Evolutionary conservation across 2,797 vertebrate genomes (phyloP).

Genomic region (Microchirus variegatus): DNA sequence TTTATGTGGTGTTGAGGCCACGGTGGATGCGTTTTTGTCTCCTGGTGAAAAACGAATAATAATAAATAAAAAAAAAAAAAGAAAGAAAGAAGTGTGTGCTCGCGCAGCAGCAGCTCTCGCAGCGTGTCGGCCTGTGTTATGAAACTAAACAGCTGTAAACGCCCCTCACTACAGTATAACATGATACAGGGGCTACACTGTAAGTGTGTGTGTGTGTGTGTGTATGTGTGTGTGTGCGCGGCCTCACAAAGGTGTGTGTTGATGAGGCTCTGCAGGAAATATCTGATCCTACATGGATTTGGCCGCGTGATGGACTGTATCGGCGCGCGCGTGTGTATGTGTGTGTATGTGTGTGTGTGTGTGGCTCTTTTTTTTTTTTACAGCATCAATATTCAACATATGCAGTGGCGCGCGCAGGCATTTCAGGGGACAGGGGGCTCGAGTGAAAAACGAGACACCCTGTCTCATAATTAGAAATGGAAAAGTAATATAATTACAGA

Average conservation of each 20-base stretch:
- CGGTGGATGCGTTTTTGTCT: conserved; percentile 4
- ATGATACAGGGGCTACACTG: conserved; percentile 57
- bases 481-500: too few species aligned
- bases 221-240: conserved; percentile 7
- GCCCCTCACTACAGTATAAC: conserved; percentile 60
- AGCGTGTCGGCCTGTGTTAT: conserved; percentile 62
- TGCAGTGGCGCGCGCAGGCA: too few species aligned
- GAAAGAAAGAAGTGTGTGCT: neutral
- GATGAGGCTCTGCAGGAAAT: conserved; percentile 13
- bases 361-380: too few species aligned
- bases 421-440: too few species aligned
- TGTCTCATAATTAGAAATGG: too few species aligned
- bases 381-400: too few species aligned
- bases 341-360: too few species aligned
- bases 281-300: neutral
- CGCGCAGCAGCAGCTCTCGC: conserved; percentile 40
- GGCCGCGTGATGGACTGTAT: too few species aligned
- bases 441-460: too few species aligned
- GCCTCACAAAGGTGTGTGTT: conserved; percentile 3
- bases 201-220: conserved; percentile 45
- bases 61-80: too few species aligned
- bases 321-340: too few species aligned
- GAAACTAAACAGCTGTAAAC: conserved; percentile 75
- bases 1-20: too few species aligned
- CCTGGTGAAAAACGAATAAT: neutral